Evolutionary conservation across 2,797 vertebrate genomes (phyloP).

Genomic region (Pseudochirops cupreus): DNA sequence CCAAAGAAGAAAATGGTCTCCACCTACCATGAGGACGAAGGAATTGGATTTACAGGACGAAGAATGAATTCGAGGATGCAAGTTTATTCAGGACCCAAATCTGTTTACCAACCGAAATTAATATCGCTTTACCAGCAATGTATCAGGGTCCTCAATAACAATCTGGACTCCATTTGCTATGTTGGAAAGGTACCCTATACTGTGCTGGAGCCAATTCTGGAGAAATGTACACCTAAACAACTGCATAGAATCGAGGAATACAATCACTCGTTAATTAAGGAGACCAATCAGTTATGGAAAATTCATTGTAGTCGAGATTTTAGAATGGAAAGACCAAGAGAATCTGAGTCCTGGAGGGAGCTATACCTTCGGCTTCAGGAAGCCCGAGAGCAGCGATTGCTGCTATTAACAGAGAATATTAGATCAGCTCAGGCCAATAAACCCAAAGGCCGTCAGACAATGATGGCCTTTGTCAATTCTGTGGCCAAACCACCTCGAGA

Average conservation of each 20-base stretch:
- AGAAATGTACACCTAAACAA: constrained; percentile 93
- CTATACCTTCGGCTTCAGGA: constrained; percentile 93
- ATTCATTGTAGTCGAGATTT: constrained; percentile 93
- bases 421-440: constrained; percentile 93
- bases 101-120: background rate
- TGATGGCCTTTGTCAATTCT: constrained; percentile 93
- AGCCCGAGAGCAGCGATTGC: constrained; percentile 91
- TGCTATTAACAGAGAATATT: constrained; percentile 92
- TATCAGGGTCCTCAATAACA: constrained; percentile 94
- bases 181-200: constrained; percentile 94
- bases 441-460: constrained; percentile 93
- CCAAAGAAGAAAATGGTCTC: background rate
- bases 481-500: constrained; percentile 92
- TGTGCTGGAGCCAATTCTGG: constrained; percentile 92
- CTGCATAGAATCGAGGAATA: constrained; percentile 93
- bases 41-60: background rate
- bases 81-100: background rate
- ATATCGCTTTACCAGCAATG: background rate
- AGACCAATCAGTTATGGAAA: constrained; percentile 93
- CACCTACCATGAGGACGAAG: background rate
- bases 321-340: constrained; percentile 89
- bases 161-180: constrained; percentile 95
- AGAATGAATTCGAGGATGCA: background rate
- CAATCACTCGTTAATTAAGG: constrained; percentile 92
- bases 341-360: constrained; percentile 94